A percentile compares a stretch with the other conserved stretches of the same genome.
phyloP scores from a whole-genome alignment of 2,888 invertebrate species.

The Tanytarsus gracilentus region DNA sequence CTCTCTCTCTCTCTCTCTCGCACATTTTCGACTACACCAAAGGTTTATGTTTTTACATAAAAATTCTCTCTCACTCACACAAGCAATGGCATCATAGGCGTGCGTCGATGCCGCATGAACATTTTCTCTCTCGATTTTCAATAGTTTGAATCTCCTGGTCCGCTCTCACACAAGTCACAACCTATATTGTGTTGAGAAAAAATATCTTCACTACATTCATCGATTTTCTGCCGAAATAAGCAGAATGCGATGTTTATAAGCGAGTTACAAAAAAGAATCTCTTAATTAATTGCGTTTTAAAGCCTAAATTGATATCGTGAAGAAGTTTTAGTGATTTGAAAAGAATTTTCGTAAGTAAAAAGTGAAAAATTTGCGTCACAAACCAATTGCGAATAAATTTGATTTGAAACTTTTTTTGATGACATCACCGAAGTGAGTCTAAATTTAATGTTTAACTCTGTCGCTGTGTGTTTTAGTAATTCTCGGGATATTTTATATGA shows the following conservation, averaged over 20 bases:
- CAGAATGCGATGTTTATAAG: constrained; percentile 15
- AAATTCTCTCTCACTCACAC: not conserved
- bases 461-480: not conserved
- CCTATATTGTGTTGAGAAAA: not conserved
- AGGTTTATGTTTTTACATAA: not conserved
- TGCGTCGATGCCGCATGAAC: not conserved
- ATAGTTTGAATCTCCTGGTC: no score
- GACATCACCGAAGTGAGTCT: constrained; percentile 25
- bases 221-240: constrained; percentile 27
- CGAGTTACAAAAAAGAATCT: not conserved
- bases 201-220: constrained; percentile 22
- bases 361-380: not conserved
- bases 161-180: not conserved
- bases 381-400: not conserved
- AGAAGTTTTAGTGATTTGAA: not conserved
- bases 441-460: constrained; percentile 13
- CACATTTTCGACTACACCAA: not conserved
- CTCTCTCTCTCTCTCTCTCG: not conserved
- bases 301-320: constrained; percentile 3
- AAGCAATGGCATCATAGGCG: not conserved
- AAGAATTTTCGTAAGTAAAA: not conserved
- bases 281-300: constrained; percentile 10
- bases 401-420: constrained; percentile 3
- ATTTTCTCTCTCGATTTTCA: no score
- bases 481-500: not conserved